Conservation (phyloP, 2,113 vertebrate species). For the Octodon degus region DNA sequence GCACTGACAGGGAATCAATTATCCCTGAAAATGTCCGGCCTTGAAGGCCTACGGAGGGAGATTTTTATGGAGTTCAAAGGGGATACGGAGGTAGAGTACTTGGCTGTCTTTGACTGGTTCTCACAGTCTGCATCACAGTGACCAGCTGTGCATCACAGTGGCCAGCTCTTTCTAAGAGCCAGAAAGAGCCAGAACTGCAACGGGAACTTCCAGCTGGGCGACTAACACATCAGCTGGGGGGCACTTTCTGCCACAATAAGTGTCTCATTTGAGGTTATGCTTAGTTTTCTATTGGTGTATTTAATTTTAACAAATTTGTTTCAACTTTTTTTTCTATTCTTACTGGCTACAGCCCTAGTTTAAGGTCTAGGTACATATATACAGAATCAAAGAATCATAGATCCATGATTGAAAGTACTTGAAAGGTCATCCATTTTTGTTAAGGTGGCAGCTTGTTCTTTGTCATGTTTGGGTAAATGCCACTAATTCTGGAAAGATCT, state of each 20-base stretch:
- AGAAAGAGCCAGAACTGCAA: background rate
- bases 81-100: background rate
- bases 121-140: background rate
- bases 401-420: background rate
- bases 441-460: background rate
- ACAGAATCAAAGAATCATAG: background rate
- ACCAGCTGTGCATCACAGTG: background rate
- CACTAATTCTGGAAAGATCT: constrained; percentile 31
- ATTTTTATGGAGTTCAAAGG: background rate
- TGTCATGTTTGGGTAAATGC: background rate
- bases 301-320: constrained; percentile 51
- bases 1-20: background rate
- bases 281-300: constrained; percentile 33
- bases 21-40: background rate
- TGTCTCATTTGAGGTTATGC: background rate
- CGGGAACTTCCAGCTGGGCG: background rate
- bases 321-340: background rate
- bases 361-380: background rate
- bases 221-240: background rate
- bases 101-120: background rate
- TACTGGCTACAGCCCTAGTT: background rate
- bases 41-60: background rate
- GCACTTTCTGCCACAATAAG: background rate
- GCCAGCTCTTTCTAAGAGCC: background rate
- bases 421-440: background rate